Evolutionary conservation across 2,888 invertebrate species (phyloP).

Genomic region (Sthenelais limicola): DNA sequence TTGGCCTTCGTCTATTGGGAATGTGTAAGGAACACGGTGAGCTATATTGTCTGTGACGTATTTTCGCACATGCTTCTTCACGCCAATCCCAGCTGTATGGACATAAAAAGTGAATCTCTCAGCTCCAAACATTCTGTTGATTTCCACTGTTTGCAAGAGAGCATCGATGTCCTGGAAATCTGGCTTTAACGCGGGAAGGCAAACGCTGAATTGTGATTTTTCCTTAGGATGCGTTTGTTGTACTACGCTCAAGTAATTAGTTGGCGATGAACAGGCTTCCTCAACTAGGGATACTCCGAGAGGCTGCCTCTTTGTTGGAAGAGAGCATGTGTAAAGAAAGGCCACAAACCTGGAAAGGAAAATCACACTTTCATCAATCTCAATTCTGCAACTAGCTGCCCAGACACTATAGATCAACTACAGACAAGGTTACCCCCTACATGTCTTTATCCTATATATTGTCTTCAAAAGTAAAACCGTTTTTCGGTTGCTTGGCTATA

Average conservation of each 20-base stretch:
- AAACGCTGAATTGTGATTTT: slow-evolving; percentile 26
- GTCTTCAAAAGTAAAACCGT: too few species aligned
- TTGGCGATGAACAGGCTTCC: slow-evolving; percentile 21
- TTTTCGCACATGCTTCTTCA: slow-evolving; percentile 10
- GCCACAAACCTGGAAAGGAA: slow-evolving; percentile 15
- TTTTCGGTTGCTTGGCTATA: too few species aligned
- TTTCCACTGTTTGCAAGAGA: slow-evolving; percentile 37
- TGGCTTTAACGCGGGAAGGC: slow-evolving; percentile 17
- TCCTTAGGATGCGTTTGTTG: background rate
- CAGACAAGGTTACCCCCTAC: too few species aligned
- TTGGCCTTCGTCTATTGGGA: background rate
- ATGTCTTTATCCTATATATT: too few species aligned
- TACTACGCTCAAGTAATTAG: slow-evolving; percentile 18
- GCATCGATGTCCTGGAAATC: slow-evolving; percentile 5
- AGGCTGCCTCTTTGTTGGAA: slow-evolving; percentile 14
- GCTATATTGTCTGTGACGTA: slow-evolving; percentile 14
- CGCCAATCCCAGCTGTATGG: slow-evolving; percentile 18
- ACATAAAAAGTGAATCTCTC: slow-evolving; percentile 39
- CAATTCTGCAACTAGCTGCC: too few species aligned
- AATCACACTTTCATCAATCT: background rate
- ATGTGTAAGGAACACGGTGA: background rate
- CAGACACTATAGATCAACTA: too few species aligned
- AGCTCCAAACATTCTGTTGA: slow-evolving; percentile 44
- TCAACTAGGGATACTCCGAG: slow-evolving; percentile 19
- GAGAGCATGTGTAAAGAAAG: slow-evolving; percentile 23